Conservation (phyloP, 2,113 vertebrate species). For the Beaufortia kweichowensis region DNA sequence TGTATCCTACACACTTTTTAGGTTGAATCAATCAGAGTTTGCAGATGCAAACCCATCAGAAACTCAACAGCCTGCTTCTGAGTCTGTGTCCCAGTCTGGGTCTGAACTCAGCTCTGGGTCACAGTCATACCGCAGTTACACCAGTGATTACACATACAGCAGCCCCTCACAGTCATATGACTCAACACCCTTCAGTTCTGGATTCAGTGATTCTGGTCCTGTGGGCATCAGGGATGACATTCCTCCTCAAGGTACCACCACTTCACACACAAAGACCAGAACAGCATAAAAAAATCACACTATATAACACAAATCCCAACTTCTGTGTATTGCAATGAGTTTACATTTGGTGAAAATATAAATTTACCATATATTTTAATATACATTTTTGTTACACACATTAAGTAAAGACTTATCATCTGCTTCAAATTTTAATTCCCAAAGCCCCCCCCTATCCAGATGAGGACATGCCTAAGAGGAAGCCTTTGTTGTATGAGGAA, state of each 20-base stretch:
- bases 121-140: conserved; percentile 67
- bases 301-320: background rate
- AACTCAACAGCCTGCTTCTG: conserved; percentile 41
- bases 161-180: conserved; percentile 56
- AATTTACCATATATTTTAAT: too few relatives aligned
- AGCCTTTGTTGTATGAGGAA: conserved; percentile 71
- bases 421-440: conserved; percentile 1
- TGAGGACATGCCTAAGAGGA: conserved; percentile 69
- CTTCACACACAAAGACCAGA: background rate
- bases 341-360: background rate
- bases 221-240: conserved; percentile 62
- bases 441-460: conserved; percentile 62
- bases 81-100: conserved; percentile 56
- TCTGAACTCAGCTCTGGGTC: conserved; percentile 50
- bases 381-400: background rate
- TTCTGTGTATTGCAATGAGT: background rate
- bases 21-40: conserved; percentile 70
- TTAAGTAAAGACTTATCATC: background rate
- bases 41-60: conserved; percentile 56
- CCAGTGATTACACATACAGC: conserved; percentile 66
- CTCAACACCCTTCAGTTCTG: conserved; percentile 50
- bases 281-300: background rate
- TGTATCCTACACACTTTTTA: conserved; percentile 52
- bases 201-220: conserved; percentile 78
- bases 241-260: conserved; percentile 36